Base-by-base conservation (phyloP, 2,797 vertebrate genomes). In the Neoniphon sammara region DNA sequence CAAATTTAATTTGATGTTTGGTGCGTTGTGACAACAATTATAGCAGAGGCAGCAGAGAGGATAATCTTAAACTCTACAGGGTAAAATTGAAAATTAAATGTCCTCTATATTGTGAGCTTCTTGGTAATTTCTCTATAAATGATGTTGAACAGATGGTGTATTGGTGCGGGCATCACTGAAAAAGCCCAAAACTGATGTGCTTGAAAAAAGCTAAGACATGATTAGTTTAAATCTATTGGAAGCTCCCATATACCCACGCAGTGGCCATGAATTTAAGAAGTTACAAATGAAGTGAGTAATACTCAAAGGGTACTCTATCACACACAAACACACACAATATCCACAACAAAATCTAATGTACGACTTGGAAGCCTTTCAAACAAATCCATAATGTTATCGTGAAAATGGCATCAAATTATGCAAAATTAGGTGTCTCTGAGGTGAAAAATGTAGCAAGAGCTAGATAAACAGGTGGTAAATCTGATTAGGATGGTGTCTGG, bases 391-490 rank as follows among this genome's bases (percentile, higher is more conserved):
- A 82, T 80, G 72, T 74, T 74, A 80, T 87, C 74, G 76, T 62
- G 70, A 74, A 85, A 81, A 82, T 73, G 69, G 66, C 77, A 62
- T 83, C 76, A 73, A 77, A 70, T 86, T 73, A 87, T 23, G 54
- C 62, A 66, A 82, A 89, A 90, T 89, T 83, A 80, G 62, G 54
- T 30, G 71, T 74, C 76, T 84, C 63, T 2, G 70, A 63, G 82
- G 77, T 85, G 80, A 86, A 64, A 89, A 85, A 81, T 80, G 63
- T 67, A 70, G 80, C 83, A 6, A 67, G 62, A 77, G 81, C 81
- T 12, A 76, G 65, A 87, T 77, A 89, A 90, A 90, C 92, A 93
- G 92, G 88, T 93, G 93, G 90, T 47, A 54, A 91, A 94, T 88
- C 67, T 80, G 82, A 91, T 91, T 90, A 88, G 54, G 66, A 65